A percentile compares a stretch with the other conserved stretches of the same genome.
phyloP scores from a whole-genome alignment of 2,797 vertebrate species.

The Girardinus metallicus region DNA sequence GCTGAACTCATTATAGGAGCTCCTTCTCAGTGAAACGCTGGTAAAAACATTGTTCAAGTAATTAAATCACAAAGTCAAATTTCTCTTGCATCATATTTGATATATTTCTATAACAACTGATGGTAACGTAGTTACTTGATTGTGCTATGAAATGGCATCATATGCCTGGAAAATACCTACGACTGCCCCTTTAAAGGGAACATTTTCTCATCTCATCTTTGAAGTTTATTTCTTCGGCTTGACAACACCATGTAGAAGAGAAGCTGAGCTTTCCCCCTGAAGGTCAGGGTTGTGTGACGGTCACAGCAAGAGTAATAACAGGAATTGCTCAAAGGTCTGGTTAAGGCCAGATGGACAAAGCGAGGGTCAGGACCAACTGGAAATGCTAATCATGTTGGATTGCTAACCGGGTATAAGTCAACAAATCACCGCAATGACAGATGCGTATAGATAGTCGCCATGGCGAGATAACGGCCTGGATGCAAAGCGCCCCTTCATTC shows the following conservation, averaged over 20 bases:
- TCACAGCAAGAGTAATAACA: neutral
- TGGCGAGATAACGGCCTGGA: neutral
- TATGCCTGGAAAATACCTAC: too few relatives aligned
- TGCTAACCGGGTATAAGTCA: constrained; percentile 29
- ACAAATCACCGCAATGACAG: constrained; percentile 28
- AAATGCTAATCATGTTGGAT: constrained; percentile 35
- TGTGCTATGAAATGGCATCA: too few relatives aligned
- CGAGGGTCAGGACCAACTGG: constrained; percentile 1
- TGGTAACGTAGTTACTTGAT: too few relatives aligned
- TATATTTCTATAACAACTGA: too few relatives aligned
- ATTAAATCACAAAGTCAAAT: too few relatives aligned
- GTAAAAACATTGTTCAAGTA: too few relatives aligned
- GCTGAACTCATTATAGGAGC: too few relatives aligned
- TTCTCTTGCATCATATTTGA: too few relatives aligned
- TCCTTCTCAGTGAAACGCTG: too few relatives aligned
- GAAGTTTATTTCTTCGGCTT: too few relatives aligned
- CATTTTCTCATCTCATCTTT: too few relatives aligned
- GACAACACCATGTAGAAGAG: neutral
- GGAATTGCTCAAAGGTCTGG: neutral
- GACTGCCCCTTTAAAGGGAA: too few relatives aligned
- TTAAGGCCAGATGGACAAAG: constrained; percentile 32
- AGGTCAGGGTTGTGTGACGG: neutral
- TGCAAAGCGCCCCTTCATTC: neutral
- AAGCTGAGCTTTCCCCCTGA: neutral
- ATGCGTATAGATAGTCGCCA: neutral